Percentiles rank a stretch among this genome's conserved stretches.
phyloP scores from a whole-genome alignment of 2,113 vertebrate species.

The Bubo bubo region DNA sequence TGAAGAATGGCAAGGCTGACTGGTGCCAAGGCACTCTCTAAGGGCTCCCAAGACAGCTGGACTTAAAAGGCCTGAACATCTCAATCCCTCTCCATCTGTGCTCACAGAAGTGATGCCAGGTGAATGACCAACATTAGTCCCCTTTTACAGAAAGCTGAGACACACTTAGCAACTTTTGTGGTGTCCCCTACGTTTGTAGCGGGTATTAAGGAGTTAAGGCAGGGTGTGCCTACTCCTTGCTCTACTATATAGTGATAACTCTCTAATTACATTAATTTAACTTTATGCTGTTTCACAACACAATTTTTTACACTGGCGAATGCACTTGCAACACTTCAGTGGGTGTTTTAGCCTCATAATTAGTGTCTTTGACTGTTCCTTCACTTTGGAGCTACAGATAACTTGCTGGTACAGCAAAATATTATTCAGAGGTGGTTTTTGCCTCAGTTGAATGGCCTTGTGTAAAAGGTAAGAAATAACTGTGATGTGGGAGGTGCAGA shows the following conservation, averaged over 20 bases:
- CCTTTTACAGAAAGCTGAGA: not conserved
- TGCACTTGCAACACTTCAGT: not conserved
- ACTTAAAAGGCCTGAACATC: not conserved
- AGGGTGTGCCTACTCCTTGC: not conserved
- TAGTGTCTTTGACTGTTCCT: not conserved
- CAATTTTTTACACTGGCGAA: not conserved
- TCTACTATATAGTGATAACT: not conserved
- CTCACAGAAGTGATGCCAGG: not conserved
- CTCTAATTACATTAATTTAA: not conserved
- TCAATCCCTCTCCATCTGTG: not conserved
- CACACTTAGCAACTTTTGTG: not conserved
- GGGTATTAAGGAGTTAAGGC: not conserved
- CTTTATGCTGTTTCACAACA: not conserved
- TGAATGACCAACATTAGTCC: not conserved
- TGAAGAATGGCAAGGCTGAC: not conserved
- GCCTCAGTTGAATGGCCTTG: not conserved
- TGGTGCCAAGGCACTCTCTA: not conserved
- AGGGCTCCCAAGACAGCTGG: not conserved
- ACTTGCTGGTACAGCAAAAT: not conserved
- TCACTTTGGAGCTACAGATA: not conserved
- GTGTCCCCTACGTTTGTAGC: rapidly evolving
- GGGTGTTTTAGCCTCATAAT: not conserved
- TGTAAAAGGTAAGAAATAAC: not conserved
- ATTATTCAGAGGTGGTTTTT: not conserved
- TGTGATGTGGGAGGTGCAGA: not conserved